Conservation (phyloP, 2,888 invertebrate genomes). For the Cheilosia soror region DNA sequence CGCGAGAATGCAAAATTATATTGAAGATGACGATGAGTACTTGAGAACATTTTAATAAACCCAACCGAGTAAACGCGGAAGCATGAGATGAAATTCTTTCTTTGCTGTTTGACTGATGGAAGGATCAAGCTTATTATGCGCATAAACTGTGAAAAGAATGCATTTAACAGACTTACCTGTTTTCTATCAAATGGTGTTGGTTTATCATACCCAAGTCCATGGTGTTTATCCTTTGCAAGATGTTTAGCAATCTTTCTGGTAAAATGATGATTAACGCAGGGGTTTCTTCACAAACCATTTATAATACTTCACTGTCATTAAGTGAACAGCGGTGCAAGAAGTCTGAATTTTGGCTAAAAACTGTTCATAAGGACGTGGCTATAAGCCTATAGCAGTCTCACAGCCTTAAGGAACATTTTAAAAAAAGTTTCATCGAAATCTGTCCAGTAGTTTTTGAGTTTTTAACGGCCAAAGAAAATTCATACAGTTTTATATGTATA, state of each 20-base stretch:
- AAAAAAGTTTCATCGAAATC: too few species aligned
- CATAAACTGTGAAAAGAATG: conserved; percentile 21
- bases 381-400: too few species aligned
- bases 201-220: not conserved
- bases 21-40: conserved; percentile 46
- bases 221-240: not conserved
- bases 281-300: conserved; percentile 7
- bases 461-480: too few species aligned
- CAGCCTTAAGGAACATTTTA: too few species aligned
- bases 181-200: conserved; percentile 13
- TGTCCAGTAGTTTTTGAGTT: too few species aligned
- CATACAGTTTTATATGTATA: too few species aligned
- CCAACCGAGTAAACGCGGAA: conserved; percentile 20
- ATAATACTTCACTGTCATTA: conserved; percentile 7
- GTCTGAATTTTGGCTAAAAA: too few species aligned
- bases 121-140: conserved; percentile 48
- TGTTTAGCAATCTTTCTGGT: not conserved
- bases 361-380: too few species aligned
- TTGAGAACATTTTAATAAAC: conserved; percentile 53
- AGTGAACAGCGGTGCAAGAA: not conserved
- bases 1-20: conserved; percentile 31
- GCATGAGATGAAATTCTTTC: conserved; percentile 17
- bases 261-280: conserved; percentile 3
- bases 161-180: conserved; percentile 36
- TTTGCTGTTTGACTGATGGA: conserved; percentile 32